Base-by-base conservation (phyloP, 2,113 vertebrate species). In the Setophaga kirtlandii region DNA sequence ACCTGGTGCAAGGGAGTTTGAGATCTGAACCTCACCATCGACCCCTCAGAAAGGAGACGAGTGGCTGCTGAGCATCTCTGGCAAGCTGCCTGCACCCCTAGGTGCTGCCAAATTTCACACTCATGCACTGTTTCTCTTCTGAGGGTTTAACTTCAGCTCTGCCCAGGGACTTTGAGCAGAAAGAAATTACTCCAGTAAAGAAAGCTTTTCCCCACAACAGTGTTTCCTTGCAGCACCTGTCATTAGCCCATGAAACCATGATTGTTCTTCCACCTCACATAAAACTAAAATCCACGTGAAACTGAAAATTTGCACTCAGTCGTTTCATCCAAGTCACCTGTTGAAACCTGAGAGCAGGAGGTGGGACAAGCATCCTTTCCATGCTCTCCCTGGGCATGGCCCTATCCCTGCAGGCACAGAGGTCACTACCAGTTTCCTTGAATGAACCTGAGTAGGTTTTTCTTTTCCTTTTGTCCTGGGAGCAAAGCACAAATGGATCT, bases 31-130 rank as follows among this genome's bases (percentile, higher is more conserved):
- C 25, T 86, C 11, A 0, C 49, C 0, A 0, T 56, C 14, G 0
- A 1, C 49, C 64, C 30, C 50, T 56, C 1, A 6, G 58, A 41
- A 65, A 68, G 23, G 46, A 86, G 62, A 22, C 0, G 0, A 39
- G 62, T 0, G 0, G 25, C 82, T 81, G 68, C 46, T 0, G 18
- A 52, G 21, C 0, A 0, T 25, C 31, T 59, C 75, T 68, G 53
- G 24, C 39, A 18, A 58, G 50, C 21, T 2, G 0, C 15, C 46
- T 7, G 1, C 37, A 33, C 3, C 35, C 22, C 15, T 2, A 12
- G 3, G 5, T 41, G 41, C 46, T 80, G 75, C n/a, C 41, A 53
- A 7, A 49, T n/a, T 78, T 87, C 75, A 47, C 70, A 39, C 15
- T 67, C 33, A 5, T 10, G 24, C 15, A 62, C 79, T 18, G 47